Conservation (phyloP, 2,888 invertebrate species). For the Seladonia tumulorum region DNA sequence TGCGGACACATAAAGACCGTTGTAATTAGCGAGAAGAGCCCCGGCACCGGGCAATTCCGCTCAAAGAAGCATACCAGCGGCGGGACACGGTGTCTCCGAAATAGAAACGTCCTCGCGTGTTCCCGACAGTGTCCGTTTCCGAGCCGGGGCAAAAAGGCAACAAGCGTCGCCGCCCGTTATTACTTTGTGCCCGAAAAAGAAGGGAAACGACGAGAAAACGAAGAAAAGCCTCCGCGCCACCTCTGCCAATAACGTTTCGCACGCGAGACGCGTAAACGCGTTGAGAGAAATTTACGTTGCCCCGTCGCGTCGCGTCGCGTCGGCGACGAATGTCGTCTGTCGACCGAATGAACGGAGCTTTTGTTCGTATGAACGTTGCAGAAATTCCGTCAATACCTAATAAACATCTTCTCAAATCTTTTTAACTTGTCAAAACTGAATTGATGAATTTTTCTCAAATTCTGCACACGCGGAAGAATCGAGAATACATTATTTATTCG, state of each 20-base stretch:
- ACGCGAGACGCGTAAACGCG: not conserved
- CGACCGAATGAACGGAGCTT: too few species aligned
- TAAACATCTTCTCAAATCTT: too few species aligned
- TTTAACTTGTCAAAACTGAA: too few species aligned
- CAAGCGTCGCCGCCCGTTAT: not conserved
- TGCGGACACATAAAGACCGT: slow-evolving; percentile 2
- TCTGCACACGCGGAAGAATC: too few species aligned
- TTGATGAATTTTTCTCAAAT: too few species aligned
- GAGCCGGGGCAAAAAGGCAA: slow-evolving; percentile 22
- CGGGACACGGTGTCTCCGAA: slow-evolving; percentile 33
- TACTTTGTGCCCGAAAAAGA: not conserved
- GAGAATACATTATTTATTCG: too few species aligned
- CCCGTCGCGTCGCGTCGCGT: too few species aligned
- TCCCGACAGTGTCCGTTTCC: slow-evolving; percentile 39
- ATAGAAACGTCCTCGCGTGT: slow-evolving; percentile 53
- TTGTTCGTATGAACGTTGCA: too few species aligned
- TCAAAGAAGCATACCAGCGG: not conserved
- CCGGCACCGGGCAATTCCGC: not conserved
- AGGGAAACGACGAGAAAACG: not conserved
- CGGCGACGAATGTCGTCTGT: too few species aligned
- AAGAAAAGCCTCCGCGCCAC: not conserved
- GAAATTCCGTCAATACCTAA: too few species aligned
- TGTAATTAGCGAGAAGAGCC: not conserved
- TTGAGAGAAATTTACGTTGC: not conserved
- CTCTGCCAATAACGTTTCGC: not conserved